A percentile compares a stretch with the other conserved stretches of the same genome.
Evolutionary conservation across 2,797 vertebrate species (phyloP).

Genomic region (Lacerta agilis): DNA sequence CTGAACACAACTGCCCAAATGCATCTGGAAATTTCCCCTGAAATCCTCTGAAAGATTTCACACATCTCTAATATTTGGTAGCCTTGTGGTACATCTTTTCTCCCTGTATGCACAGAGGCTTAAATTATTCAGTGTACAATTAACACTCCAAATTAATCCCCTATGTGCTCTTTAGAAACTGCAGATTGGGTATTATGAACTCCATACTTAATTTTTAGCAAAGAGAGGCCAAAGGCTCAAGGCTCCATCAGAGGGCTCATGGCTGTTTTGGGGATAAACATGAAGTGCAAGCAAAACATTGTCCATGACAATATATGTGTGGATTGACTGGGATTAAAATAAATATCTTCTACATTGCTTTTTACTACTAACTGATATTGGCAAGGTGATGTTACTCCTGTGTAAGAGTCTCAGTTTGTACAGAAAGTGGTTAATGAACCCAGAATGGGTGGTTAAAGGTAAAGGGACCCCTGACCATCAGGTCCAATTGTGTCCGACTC

Average conservation of each 20-base stretch:
- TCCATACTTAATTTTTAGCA: conserved; percentile 1
- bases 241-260: neutral
- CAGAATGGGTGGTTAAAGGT: neutral
- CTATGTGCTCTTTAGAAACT: conserved; percentile 1
- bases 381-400: neutral
- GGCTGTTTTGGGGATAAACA: neutral
- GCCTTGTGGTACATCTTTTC: neutral
- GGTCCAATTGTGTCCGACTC: no score
- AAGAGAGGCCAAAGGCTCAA: neutral
- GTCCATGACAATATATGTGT: neutral
- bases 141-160: conserved; percentile 40
- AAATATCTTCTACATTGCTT: neutral
- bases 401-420: neutral
- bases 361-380: neutral
- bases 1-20: neutral
- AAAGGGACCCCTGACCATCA: no score
- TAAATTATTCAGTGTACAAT: conserved; percentile 16
- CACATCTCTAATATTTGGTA: neutral
- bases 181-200: neutral
- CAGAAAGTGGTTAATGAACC: neutral
- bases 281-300: conserved; percentile 1
- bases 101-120: neutral
- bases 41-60: neutral
- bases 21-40: neutral
- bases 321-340: neutral